These are phyloP conservation scores for Darevskia nairensis DNA, from an alignment of 2,797 vertebrate species.

Conservation along the genomic window DNA sequence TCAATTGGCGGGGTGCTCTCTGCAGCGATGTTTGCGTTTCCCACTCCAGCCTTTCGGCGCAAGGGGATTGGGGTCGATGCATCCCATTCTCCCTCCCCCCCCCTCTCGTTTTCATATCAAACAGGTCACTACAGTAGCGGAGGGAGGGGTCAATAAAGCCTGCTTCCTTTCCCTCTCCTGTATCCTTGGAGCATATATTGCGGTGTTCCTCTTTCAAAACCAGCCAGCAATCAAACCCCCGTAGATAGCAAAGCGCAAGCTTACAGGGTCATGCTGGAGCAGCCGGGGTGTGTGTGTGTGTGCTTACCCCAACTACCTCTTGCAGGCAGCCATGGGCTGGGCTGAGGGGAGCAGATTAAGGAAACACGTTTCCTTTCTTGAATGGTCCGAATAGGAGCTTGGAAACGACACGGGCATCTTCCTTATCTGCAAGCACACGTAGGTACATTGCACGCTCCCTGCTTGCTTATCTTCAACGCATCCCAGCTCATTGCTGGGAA, in stretches of 20 bases:
- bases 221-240: slow-evolving; percentile 26
- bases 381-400: not conserved
- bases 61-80: not conserved
- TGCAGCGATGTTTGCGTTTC: slow-evolving; percentile 27
- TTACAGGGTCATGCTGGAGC: slow-evolving; percentile 53
- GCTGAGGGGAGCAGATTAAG: slow-evolving; percentile 26
- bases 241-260: slow-evolving; percentile 65
- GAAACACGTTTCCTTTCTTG: slow-evolving; percentile 25
- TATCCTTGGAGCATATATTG: slow-evolving; percentile 58
- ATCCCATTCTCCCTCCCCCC: not conserved
- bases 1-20: slow-evolving; percentile 21
- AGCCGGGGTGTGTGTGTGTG: slow-evolving; percentile 46
- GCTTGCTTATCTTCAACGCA: not conserved
- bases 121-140: slow-evolving; percentile 50
- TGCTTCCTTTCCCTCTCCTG: slow-evolving; percentile 52
- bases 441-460: not conserved
- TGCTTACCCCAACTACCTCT: slow-evolving; percentile 77
- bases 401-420: not conserved
- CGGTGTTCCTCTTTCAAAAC: slow-evolving; percentile 46
- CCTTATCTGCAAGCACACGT: not conserved
- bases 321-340: slow-evolving; percentile 31
- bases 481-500: slow-evolving; percentile 14
- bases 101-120: slow-evolving; percentile 24
- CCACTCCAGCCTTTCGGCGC: slow-evolving; percentile 44
- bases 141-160: slow-evolving; percentile 47